Evolutionary conservation across 2,113 vertebrate genomes (phyloP), one percentile per base, ranked within the genome.

Genomic region (Macroglossus sobrinus): DNA sequence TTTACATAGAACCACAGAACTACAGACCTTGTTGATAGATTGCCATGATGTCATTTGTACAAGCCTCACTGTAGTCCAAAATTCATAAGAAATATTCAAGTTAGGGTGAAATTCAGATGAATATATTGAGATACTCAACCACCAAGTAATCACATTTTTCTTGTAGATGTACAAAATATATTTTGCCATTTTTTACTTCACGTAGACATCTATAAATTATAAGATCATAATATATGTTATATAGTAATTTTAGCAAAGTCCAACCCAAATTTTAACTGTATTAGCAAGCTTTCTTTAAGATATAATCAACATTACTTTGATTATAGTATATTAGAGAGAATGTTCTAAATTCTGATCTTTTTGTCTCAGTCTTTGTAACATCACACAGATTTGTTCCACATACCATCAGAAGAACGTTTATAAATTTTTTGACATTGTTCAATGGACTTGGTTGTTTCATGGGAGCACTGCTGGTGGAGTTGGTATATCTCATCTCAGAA

Each of bases 401-500:
- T 87, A 98, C 98, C 94, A 97, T 99, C 89, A 98, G 99, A 98
- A 99, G 99, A 43, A 98, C 99, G 72, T 99, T 99, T 82, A 98
- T 99, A 98, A 99, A 99, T 96, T 99, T 99, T 91, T 98, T 99
- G 97, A 99, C 99, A 4, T 98, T 99, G n/a, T 99, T 99, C 97
- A 99, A 99, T 35, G 99, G 99, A 98, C 98, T 99, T 64, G 99
- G 99, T 78, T 99, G 99, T 93, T 99, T 99, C 93, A 64, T 99
- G 7, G 99, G 99, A 74, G 99, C 99, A 9, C 95, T 99, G 71
- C 97, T 99, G 95, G 98, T 99, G 96, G 98, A 99, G 95, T 92
- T 98, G 89, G 95, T 98, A 53, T 99, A 99, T 76, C 35, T 98
- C 93, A 75, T 99, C 95, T 99, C 99, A 95, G 98, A 99, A 98